These are phyloP conservation scores for Chaetura pelagica DNA, from an alignment of 2,113 vertebrate species.

Conservation along the genomic window DNA sequence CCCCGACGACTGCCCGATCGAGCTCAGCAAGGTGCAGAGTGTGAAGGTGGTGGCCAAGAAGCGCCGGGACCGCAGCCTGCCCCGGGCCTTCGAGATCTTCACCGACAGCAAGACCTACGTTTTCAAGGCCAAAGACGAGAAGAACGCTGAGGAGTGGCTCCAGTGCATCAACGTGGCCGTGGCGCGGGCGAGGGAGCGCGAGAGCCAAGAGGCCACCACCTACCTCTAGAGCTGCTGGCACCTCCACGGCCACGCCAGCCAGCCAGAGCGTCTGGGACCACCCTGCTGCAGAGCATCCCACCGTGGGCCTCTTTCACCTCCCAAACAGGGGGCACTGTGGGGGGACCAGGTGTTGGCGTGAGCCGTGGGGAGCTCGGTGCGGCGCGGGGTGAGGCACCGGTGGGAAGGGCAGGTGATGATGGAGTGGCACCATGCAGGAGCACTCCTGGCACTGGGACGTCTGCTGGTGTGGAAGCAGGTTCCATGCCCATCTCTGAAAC, in stretches of 20 bases:
- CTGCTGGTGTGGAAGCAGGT: background rate
- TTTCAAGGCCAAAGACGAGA: constrained; percentile 92
- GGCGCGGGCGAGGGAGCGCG: constrained; percentile 88
- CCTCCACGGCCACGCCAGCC: background rate
- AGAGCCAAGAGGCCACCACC: constrained; percentile 90
- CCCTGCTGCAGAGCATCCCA: background rate
- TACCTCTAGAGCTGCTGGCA: constrained; percentile 79
- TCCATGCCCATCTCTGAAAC: fast-evolving
- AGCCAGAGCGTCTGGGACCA: background rate
- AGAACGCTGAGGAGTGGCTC: constrained; percentile 91
- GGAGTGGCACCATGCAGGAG: fast-evolving
- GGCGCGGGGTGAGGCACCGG: fast-evolving
- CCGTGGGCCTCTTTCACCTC: background rate
- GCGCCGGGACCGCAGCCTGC: constrained; percentile 88
- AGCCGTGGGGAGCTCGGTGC: background rate
- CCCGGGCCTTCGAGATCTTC: constrained; percentile 96
- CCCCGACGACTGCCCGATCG: constrained; percentile 88
- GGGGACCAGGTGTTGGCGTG: background rate
- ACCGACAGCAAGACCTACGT: constrained; percentile 90
- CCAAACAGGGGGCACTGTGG: background rate
- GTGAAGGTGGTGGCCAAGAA: constrained; percentile 89
- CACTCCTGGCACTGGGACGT: fast-evolving
- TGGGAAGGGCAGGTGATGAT: background rate
- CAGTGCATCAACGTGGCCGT: constrained; percentile 95
- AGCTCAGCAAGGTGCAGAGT: constrained; percentile 96